Evolutionary conservation across 2,113 vertebrate species (phyloP), one percentile per base, ranked within the genome.

Genomic region (Andinoacara biseriatus): DNA sequence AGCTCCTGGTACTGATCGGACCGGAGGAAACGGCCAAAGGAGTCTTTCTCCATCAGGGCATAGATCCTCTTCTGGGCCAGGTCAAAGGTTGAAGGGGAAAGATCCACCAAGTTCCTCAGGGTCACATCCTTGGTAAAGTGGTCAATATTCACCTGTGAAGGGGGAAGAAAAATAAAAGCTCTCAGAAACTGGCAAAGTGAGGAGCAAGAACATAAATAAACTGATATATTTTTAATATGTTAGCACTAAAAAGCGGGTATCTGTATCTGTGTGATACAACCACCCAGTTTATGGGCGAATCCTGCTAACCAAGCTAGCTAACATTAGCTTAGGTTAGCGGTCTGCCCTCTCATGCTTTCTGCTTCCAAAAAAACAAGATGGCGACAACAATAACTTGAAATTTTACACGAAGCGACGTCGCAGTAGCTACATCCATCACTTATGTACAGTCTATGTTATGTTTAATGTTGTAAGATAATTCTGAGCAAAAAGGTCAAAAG

Each of bases 21-120:
- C 54, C 96, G 96, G 88, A 99, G 94, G 86, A 98, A 99, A 86
- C 98, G 97, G 13, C 96, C 96, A 20, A 99, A 96, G 14, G 97
- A 98, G 93, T 99, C 98, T 90, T 98, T 99, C 92, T 99, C 98
- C 98, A 99, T 99, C 93, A 99, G 95, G 84, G 96, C 96, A 49
- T 94, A 96, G 93, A 99, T 96, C 76, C 96, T 96, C 87, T 98
- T 98, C 95, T 99, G 97, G 76, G 98, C 98, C 95, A 97, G 87
- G 31, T 99, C 97, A 82, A 99, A 99, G 91, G 96, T 97, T 54
- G 82, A 65, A 2, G 93, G 69, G 9, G 97, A 97, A 1, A 97
- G 97, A 15, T 97, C 96, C 86, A 96, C 96, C 95, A 99, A 94
- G 92, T 97, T 99, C 93, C 97, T 97, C 95, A 97, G 91, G 54